Evolutionary conservation across 2,888 invertebrate genomes (phyloP).

Genomic region (Lottia gigantea): DNA sequence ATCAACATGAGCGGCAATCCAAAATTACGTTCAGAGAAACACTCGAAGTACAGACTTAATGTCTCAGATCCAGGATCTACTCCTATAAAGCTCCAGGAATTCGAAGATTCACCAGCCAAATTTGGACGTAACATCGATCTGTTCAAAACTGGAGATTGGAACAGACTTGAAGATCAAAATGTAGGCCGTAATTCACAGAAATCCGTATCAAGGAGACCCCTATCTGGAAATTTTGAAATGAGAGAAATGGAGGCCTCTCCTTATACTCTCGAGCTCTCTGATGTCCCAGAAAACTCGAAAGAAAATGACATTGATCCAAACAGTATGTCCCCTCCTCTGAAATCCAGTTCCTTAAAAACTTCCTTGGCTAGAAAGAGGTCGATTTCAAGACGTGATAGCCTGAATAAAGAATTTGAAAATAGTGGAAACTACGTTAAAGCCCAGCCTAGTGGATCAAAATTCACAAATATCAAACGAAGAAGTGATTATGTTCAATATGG

Average conservation of each 20-base stretch:
- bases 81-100: constrained; percentile 27
- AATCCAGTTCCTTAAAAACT: background rate
- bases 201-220: constrained; percentile 1
- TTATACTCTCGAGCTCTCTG: constrained; percentile 10
- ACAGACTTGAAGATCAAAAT: constrained; percentile 30
- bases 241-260: constrained; percentile 24
- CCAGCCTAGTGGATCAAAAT: background rate
- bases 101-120: constrained; percentile 34
- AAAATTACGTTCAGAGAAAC: background rate
- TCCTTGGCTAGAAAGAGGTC: background rate
- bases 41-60: background rate
- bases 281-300: background rate
- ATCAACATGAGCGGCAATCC: constrained; percentile 13
- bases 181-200: background rate
- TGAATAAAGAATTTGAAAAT: background rate
- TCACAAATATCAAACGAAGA: background rate
- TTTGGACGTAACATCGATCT: constrained; percentile 36
- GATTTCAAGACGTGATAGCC: background rate
- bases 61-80: constrained; percentile 18
- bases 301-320: background rate
- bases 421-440: background rate
- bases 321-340: background rate
- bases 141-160: constrained; percentile 35
- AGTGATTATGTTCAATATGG: constrained; percentile 6
- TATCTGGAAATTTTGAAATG: constrained; percentile 3